phyloP scores from a whole-genome alignment of 1,140 invertebrate genomes.

The Leptopilina clavipes region DNA sequence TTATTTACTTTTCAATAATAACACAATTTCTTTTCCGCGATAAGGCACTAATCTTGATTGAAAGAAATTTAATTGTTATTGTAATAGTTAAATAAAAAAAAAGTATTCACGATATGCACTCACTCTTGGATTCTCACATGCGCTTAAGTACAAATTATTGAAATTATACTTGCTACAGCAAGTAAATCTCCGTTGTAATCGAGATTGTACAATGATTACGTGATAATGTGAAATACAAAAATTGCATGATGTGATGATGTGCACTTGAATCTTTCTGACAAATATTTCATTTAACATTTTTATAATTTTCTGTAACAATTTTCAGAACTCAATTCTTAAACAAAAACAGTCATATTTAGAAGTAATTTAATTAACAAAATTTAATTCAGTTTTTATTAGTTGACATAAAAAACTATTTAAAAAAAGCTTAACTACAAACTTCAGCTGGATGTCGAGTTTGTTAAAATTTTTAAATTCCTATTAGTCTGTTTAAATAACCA shows the following conservation, averaged over 20 bases:
- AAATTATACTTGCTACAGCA: not conserved
- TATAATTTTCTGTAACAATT: not conserved
- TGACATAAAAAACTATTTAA: no score
- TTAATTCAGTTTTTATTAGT: not conserved
- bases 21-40: not conserved
- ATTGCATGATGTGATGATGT: slow-evolving; percentile 10
- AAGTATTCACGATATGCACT: slow-evolving; percentile 21
- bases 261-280: slow-evolving; percentile 12
- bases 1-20: slow-evolving; percentile 19
- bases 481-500: no score
- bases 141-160: not conserved
- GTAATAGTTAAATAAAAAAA: not conserved
- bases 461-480: no score
- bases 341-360: not conserved
- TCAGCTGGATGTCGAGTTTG: not conserved
- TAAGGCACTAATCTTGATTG: slow-evolving; percentile 25
- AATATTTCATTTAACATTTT: not conserved
- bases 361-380: not conserved
- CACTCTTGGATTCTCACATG: slow-evolving; percentile 16
- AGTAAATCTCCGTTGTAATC: slow-evolving; percentile 28
- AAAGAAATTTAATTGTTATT: not conserved
- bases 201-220: slow-evolving; percentile 13
- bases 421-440: not conserved
- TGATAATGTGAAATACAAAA: slow-evolving; percentile 31
- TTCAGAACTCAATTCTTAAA: slow-evolving; percentile 16